A percentile compares a stretch with the other conserved stretches of the same genome.
Evolutionary conservation across 1,140 invertebrate species (phyloP).

Genomic region (Delia radicum): DNA sequence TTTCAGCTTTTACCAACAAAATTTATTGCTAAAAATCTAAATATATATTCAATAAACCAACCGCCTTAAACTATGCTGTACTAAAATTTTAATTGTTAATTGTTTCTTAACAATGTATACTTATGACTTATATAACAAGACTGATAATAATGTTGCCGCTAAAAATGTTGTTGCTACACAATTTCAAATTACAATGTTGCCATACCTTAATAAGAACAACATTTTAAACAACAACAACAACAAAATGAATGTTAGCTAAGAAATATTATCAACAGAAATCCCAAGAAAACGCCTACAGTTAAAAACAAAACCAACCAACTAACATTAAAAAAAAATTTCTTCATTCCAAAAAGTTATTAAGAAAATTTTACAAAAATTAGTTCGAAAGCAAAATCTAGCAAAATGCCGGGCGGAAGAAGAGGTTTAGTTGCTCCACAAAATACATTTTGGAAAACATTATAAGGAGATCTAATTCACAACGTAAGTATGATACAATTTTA

Average conservation of each 20-base stretch:
- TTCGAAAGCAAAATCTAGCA: constrained; percentile 46
- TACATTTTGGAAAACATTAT: constrained; percentile 99
- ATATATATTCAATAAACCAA: neutral
- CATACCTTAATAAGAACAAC: neutral
- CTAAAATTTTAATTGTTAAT: no score
- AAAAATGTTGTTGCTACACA: constrained; percentile 9
- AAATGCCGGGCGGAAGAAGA: constrained; percentile 92
- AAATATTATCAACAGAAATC: neutral
- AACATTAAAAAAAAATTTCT: neutral
- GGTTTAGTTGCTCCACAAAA: constrained; percentile 99
- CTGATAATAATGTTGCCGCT: constrained; percentile 13
- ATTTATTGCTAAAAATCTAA: neutral
- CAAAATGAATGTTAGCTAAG: neutral
- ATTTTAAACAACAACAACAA: neutral
- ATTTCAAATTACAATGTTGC: constrained; percentile 13
- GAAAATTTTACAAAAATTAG: constrained; percentile 5
- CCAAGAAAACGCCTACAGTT: neutral
- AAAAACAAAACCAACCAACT: neutral
- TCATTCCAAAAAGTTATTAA: neutral
- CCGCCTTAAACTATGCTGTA: constrained; percentile 17
- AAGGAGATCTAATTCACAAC: constrained; percentile 93
- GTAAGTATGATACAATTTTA: constrained; percentile 68
- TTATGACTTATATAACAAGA: constrained; percentile 12
- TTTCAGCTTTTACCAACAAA: neutral
- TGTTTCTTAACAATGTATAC: constrained; percentile 12